phyloP scores from a whole-genome alignment of 2,797 vertebrate genomes.

The Rhincodon typus region DNA sequence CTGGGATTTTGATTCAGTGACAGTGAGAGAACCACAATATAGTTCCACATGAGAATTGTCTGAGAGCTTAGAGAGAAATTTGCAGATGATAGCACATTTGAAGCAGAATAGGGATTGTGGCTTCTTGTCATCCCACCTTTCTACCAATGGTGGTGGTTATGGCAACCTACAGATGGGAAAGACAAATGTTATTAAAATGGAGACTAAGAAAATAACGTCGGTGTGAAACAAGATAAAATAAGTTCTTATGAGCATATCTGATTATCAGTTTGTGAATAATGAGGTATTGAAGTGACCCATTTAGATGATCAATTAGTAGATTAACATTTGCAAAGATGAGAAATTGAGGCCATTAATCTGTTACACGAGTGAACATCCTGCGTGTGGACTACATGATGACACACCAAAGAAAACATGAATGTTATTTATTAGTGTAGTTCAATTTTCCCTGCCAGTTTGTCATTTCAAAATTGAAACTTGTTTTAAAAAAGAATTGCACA shows the following conservation, averaged over 20 bases:
- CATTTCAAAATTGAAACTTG: neutral
- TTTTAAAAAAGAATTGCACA: neutral
- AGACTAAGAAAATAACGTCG: neutral
- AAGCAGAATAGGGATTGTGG: neutral
- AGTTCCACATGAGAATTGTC: no score
- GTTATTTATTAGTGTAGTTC: neutral
- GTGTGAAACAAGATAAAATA: neutral
- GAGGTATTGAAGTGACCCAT: neutral
- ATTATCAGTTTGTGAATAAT: conserved; percentile 3
- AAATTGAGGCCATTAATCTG: conserved; percentile 22
- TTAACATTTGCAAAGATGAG: conserved; percentile 22
- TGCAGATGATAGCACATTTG: no score
- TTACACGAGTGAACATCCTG: neutral
- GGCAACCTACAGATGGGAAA: neutral
- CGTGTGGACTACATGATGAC: neutral
- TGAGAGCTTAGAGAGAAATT: neutral
- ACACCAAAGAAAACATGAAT: neutral
- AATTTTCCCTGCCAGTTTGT: neutral
- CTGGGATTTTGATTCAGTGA: no score
- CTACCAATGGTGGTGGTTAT: neutral
- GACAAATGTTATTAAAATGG: no score
- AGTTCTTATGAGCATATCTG: neutral
- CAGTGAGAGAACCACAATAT: no score
- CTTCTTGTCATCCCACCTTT: neutral
- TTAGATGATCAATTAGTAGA: conserved; percentile 15